Base-by-base conservation (phyloP, 2,888 invertebrate species). In the Cheilosia vernalis region DNA sequence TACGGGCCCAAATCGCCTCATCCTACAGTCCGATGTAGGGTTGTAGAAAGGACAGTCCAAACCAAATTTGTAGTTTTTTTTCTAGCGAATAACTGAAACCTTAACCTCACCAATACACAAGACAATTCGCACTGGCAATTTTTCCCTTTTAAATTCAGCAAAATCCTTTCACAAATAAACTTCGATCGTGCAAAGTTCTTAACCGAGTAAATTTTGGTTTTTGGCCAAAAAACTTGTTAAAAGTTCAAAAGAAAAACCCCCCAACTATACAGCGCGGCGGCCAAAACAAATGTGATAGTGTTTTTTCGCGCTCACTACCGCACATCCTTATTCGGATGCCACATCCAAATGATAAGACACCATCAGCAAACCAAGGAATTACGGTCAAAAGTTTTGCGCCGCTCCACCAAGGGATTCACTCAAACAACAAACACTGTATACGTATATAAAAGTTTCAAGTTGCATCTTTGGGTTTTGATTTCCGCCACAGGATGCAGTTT, bases 391-490 rank as follows among this genome's bases (percentile, higher is more conserved):
- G 67, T 67, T 67, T 67, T 55, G 17, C 53, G 21, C 42, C 24
- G 15, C 47, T 47, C 17, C 47, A 19, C 47, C 47, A 19, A 47
- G 47, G 47, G 47, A 47, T 19, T 47, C 47, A 7, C 9, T 19
- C 19, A 9, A 47, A 47, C 44, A 30, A 55, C 67, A 53, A 67
- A 67, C 67, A 67, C 27, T 55, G 53, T 13, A 13, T 37, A 37
- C 13, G 13, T 3, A 4, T 37, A 37, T 27, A 67, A 64, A 61
- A 44, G 53, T 67, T 67, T 67, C 19, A 53, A 55, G 67, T 67
- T 67, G 67, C 67, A 67, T 67, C 67, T 67, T 55, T 67, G 53
- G 67, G 30, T 61, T 55, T 67, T 55, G 55, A 55, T 55, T 67
- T 67, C 67, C 40, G 27, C 4, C 49, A 1, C 24, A n/a, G 27